Conservation (phyloP, 2,888 invertebrate species). For the Erpobdella octoculata region DNA sequence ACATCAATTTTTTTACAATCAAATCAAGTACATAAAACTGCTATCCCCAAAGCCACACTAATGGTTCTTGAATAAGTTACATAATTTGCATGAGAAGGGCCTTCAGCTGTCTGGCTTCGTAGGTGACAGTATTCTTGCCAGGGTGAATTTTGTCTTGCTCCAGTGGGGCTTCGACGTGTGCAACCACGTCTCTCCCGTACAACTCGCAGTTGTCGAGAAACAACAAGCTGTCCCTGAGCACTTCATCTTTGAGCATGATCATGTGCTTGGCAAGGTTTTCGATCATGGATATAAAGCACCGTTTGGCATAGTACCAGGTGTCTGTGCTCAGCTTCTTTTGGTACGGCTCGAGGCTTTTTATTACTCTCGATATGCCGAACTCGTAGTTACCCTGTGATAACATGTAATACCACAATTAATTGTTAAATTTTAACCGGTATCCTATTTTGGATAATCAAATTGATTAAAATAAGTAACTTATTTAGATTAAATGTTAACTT, state of each 20-base stretch:
- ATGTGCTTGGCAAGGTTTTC: slow-evolving; percentile 84
- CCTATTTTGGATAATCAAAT: background rate
- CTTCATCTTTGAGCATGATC: slow-evolving; percentile 75
- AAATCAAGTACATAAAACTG: background rate
- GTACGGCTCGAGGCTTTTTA: slow-evolving; percentile 89
- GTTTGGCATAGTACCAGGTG: slow-evolving; percentile 95
- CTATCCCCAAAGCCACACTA: background rate
- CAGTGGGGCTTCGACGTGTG: slow-evolving; percentile 61
- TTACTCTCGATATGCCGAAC: slow-evolving; percentile 91
- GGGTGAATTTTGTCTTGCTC: slow-evolving; percentile 59
- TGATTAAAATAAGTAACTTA: background rate
- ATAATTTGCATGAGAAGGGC: slow-evolving; percentile 63
- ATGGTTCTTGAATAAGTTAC: background rate
- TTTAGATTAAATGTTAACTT: background rate
- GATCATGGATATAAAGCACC: slow-evolving; percentile 84
- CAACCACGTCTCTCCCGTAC: slow-evolving; percentile 74
- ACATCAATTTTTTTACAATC: too few relatives aligned
- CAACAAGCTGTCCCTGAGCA: slow-evolving; percentile 75
- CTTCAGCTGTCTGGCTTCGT: slow-evolving; percentile 76
- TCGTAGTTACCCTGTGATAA: slow-evolving; percentile 75
- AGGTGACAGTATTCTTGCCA: slow-evolving; percentile 81
- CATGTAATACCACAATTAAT: background rate
- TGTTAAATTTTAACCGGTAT: background rate
- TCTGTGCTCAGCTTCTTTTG: slow-evolving; percentile 90
- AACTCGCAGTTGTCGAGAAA: slow-evolving; percentile 83